Conservation (phyloP, 2,888 invertebrate species). For the Philhelius pedissequus region DNA sequence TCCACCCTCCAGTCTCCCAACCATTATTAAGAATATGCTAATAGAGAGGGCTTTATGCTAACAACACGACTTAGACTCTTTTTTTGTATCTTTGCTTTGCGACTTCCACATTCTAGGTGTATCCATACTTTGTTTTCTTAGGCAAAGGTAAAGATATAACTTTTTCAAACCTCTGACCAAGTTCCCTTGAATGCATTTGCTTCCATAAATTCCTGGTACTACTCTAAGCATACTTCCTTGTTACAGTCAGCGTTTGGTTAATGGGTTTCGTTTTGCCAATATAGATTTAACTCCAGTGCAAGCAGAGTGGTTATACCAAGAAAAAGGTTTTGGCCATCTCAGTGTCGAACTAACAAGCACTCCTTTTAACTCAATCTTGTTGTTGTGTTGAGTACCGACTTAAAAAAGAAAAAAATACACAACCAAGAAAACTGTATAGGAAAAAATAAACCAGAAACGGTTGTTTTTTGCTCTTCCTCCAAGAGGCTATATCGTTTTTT, state of each 20-base stretch:
- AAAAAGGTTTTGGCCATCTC: slow-evolving; percentile 32
- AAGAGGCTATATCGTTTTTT: slow-evolving; percentile 30
- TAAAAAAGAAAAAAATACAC: not conserved
- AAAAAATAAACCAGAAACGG: not conserved
- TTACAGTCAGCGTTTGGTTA: slow-evolving; percentile 59
- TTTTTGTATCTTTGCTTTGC: not conserved
- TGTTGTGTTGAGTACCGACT: slow-evolving; percentile 27
- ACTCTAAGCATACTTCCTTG: slow-evolving; percentile 65
- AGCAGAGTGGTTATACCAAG: slow-evolving; percentile 5
- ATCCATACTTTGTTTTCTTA: slow-evolving; percentile 7
- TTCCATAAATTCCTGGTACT: slow-evolving; percentile 66
- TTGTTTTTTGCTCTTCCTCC: slow-evolving; percentile 28
- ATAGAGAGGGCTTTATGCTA: slow-evolving; percentile 66
- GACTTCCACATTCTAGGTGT: slow-evolving; percentile 29
- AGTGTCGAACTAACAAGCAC: slow-evolving; percentile 61
- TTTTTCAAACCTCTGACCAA: slow-evolving; percentile 29
- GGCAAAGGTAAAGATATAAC: not conserved
- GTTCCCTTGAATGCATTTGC: slow-evolving; percentile 53
- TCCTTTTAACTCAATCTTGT: slow-evolving; percentile 31
- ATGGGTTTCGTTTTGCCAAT: slow-evolving; percentile 37
- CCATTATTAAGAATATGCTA: slow-evolving; percentile 61
- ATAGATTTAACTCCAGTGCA: not conserved
- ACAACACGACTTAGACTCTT: slow-evolving; percentile 48
- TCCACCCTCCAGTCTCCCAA: not conserved
- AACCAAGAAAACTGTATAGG: not conserved